Conservation (phyloP, 2,888 invertebrate species). For the Amitus sp. region DNA sequence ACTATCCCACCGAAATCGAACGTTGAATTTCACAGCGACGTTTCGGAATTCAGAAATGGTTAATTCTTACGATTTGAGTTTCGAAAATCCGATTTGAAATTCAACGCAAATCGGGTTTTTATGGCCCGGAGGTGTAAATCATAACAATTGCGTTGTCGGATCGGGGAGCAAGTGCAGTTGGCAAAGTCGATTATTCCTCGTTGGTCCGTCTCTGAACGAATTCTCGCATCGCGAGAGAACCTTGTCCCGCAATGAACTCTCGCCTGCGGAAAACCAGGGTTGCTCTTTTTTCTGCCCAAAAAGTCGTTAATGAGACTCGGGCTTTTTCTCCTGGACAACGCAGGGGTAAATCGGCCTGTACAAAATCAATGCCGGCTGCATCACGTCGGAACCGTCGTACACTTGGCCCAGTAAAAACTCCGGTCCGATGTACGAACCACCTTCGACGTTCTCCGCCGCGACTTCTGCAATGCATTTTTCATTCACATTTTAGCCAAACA, state of each 20-base stretch:
- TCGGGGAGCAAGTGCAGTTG: slow-evolving; percentile 32
- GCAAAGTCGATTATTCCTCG: slow-evolving; percentile 26
- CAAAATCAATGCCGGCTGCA: slow-evolving; percentile 68
- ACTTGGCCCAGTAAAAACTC: slow-evolving; percentile 83
- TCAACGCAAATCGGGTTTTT: too few relatives aligned
- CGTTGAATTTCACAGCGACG: too few relatives aligned
- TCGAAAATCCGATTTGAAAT: too few relatives aligned
- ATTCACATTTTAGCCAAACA: neutral
- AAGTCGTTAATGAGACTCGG: slow-evolving; percentile 33
- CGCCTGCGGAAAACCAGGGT: too few relatives aligned
- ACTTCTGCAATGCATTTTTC: slow-evolving; percentile 70
- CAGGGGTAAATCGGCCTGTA: slow-evolving; percentile 74
- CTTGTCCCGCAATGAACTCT: too few relatives aligned
- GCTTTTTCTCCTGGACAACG: slow-evolving; percentile 55
- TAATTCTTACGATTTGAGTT: too few relatives aligned
- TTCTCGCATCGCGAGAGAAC: slow-evolving; percentile 14
- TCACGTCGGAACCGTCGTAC: slow-evolving; percentile 73
- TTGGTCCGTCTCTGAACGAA: slow-evolving; percentile 30
- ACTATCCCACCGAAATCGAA: too few relatives aligned
- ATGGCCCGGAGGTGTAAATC: slow-evolving; percentile 39
- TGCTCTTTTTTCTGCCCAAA: slow-evolving; percentile 9
- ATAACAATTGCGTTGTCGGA: slow-evolving; percentile 29
- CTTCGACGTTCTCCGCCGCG: slow-evolving; percentile 78
- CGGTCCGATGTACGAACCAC: slow-evolving; percentile 80
- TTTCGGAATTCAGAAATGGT: too few relatives aligned